These are phyloP conservation scores for Suillia variegata DNA, from an alignment of 2,888 invertebrate genomes.

Conservation along the genomic window DNA sequence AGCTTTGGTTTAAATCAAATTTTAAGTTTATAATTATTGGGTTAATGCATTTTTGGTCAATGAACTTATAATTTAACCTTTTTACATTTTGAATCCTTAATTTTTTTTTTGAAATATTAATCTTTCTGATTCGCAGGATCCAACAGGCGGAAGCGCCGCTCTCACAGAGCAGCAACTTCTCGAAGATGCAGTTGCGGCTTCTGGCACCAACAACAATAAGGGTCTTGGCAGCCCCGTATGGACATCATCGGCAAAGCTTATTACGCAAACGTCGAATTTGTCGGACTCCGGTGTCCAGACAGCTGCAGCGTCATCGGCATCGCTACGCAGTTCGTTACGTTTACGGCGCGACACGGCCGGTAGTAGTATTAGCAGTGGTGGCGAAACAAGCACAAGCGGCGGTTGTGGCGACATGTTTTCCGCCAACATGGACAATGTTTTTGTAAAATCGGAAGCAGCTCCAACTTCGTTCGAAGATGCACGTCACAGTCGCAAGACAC, in stretches of 20 bases:
- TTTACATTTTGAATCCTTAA: too few relatives aligned
- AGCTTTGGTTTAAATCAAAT: neutral
- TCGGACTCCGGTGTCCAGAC: conserved; percentile 16
- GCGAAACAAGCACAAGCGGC: conserved; percentile 10
- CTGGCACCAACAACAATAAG: conserved; percentile 23
- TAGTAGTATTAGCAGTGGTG: conserved; percentile 46
- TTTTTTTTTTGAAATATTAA: too few relatives aligned
- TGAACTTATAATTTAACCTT: too few relatives aligned
- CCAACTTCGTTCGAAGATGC: too few relatives aligned
- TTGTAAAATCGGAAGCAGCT: conserved; percentile 74
- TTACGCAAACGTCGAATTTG: conserved; percentile 56
- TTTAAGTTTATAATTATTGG: too few relatives aligned
- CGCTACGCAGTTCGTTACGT: conserved; percentile 28
- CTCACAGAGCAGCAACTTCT: too few relatives aligned
- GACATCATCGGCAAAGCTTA: conserved; percentile 58
- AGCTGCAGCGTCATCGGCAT: conserved; percentile 7
- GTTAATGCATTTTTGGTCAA: too few relatives aligned
- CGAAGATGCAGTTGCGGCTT: neutral
- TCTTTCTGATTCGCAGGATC: too few relatives aligned
- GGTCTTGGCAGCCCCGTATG: conserved; percentile 49
- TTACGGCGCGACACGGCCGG: conserved; percentile 44
- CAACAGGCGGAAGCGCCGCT: too few relatives aligned
- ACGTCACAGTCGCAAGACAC: conserved; percentile 53
- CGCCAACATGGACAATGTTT: conserved; percentile 72
- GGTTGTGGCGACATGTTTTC: conserved; percentile 68